phyloP scores from a whole-genome alignment of 2,113 vertebrate species.

The Asarcornis scutulata region DNA sequence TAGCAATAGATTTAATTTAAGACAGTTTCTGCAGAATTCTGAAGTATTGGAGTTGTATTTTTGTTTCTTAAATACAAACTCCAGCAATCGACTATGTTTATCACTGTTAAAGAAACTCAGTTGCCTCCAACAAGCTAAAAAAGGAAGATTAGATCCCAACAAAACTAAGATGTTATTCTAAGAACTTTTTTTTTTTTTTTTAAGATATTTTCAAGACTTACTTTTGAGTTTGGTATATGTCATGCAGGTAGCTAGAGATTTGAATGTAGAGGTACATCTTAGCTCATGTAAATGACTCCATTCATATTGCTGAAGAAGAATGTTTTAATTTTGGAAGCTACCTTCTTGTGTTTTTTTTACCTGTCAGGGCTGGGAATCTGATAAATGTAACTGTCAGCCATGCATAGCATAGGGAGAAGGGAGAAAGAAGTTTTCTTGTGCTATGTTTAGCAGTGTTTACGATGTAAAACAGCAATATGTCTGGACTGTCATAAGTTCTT shows the following conservation, averaged over 20 bases:
- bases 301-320: not conserved
- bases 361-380: not conserved
- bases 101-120: not conserved
- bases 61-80: not conserved
- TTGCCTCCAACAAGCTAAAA: not conserved
- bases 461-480: not conserved
- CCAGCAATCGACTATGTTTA: not conserved
- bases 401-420: not conserved
- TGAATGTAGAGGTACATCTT: not conserved
- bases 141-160: not conserved
- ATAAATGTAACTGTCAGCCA: not conserved
- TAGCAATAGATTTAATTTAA: not conserved
- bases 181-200: not conserved
- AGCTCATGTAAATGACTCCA: not conserved
- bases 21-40: not conserved
- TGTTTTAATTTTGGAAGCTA: constrained; percentile 32
- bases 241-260: not conserved
- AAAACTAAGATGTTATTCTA: not conserved
- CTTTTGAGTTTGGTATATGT: not conserved
- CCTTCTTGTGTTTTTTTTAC: not conserved
- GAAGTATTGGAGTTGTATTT: not conserved
- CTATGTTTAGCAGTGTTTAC: not conserved
- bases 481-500: not conserved
- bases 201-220: not conserved
- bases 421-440: not conserved